Evolutionary conservation across 2,113 vertebrate species (phyloP), one percentile per base, ranked within the genome.

Genomic region (Serinus canaria): DNA sequence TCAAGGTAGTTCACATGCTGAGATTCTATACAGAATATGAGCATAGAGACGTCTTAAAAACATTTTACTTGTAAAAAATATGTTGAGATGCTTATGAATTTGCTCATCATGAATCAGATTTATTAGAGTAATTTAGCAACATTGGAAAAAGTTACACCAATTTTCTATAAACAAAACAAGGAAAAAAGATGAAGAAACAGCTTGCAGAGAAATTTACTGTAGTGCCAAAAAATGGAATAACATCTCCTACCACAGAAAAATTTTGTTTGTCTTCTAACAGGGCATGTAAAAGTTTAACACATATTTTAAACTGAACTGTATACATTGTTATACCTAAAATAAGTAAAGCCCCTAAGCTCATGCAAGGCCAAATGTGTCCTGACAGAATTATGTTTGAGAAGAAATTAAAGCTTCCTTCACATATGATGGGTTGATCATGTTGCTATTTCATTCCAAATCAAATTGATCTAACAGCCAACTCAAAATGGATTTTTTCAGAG

Each of bases 81-180:
- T 35, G 15, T 46, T 89, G 44, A 50, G 6, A 49, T 33, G 11
- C 6, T 78, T 81, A 52, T 46, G 35, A 78, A 90, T 67, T 75
- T 63, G 10, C 4, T 60, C 44, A 33, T 33, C 22, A 41, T 53
- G 55, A 58, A 73, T 46, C n/a, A 86, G 39, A 77, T 15, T 63
- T 83, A 41, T 9, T 30, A 50, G 27, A 68, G 9, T 47, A 79
- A 64, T 69, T 79, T 47, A 72, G 13, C 13, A 70, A 60, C 15
- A 22, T 0, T 22, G 28, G 9, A 66, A 90, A 86, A 50, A 2
- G 1, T 52, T 78, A n/a, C 35, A 52, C 3, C 5, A 28, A 10
- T 81, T 87, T 89, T 41, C 50, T 83, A 41, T 43, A 84, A 50
- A 83, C 11, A 18, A 91, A 68, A 10, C 17, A 13, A 47, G 12